Evolutionary conservation across 2,113 vertebrate species (phyloP).

Genomic region (Apeltes quadracus): DNA sequence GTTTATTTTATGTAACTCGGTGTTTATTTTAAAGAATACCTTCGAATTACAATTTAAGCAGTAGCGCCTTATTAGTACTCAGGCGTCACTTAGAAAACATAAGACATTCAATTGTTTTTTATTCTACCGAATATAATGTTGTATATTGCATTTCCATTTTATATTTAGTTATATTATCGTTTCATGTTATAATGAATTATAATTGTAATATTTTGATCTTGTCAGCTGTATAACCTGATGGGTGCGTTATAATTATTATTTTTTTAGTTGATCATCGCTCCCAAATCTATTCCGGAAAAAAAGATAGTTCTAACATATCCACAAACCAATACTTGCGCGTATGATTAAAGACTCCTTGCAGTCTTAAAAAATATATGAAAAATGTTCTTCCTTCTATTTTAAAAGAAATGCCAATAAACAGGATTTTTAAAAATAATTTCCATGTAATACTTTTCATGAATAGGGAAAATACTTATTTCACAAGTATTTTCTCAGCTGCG

Average conservation of each 20-base stretch:
- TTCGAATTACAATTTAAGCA: not conserved
- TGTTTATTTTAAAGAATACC: not conserved
- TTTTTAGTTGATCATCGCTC: not conserved
- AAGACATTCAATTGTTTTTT: not conserved
- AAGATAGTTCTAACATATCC: not conserved
- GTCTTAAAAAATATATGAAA: too few relatives aligned
- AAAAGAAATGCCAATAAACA: not conserved
- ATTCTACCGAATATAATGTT: not conserved
- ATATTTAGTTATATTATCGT: not conserved
- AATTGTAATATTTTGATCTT: not conserved
- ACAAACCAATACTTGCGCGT: not conserved
- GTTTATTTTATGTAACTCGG: not conserved
- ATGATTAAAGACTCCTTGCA: accelerated
- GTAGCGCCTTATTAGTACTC: not conserved
- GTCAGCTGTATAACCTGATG: not conserved
- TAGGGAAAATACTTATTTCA: too few relatives aligned
- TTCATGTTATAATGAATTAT: not conserved
- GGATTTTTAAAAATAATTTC: not conserved
- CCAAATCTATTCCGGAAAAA: not conserved
- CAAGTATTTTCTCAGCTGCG: constrained; percentile 13
- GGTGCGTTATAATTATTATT: not conserved
- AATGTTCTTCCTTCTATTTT: not conserved
- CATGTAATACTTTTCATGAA: too few relatives aligned
- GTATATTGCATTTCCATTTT: not conserved
- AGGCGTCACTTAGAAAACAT: not conserved